Base-by-base conservation (phyloP, 35 echinoderm and acorn worm genomes). In the Apostichopus japonicus region DNA sequence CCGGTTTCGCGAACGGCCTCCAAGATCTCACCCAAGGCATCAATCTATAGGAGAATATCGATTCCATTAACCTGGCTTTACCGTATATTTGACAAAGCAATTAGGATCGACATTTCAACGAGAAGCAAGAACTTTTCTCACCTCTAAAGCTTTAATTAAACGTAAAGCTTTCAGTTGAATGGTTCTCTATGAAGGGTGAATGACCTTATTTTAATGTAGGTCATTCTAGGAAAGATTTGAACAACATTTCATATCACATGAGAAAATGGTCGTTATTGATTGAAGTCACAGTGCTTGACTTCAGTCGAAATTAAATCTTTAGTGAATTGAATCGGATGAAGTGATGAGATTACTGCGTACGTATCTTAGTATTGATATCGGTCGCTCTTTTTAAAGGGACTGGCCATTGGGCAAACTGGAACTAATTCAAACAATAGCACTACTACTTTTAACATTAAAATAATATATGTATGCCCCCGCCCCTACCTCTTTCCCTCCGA, bases 1-100 rank as follows among this genome's bases (percentile, higher is more conserved):
- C 81, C 81, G 17, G 81, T 84, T 14, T 67, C 83, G 16, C 81
- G 82, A 86, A 93, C 92, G 14, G 92, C 92, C 71, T 84, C 82
- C 52, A 93, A 65, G 15, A 93, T 81, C 56, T 93, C 92, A 14
- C 56, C 19, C 17, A 93, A 56, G 84, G 73, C 83, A 17, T 93
- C 92, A 79, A 93, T 77, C 92, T 93, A 81, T 59, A 33, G 19
- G 63, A 77, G 33, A 75, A 77, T 63, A 90, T 73, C 72, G 72
- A 90, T 90, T 71, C 63, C 24, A 73, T 90, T 53, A 71, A 72
- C 21, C 6, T 9, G 6, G 51, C 54, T 84, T 84, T 56, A 27
- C 24, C 22, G 16, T 33, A 4, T 17, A 89, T 15, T 5, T 72
- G 61, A 65, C 33, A 52, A 57, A 84, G 9, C 19, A 75, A 75